Evolutionary conservation across 2,888 invertebrate species (phyloP), one percentile per base, ranked within the genome.

Genomic region (Sylvicola fuscatus): DNA sequence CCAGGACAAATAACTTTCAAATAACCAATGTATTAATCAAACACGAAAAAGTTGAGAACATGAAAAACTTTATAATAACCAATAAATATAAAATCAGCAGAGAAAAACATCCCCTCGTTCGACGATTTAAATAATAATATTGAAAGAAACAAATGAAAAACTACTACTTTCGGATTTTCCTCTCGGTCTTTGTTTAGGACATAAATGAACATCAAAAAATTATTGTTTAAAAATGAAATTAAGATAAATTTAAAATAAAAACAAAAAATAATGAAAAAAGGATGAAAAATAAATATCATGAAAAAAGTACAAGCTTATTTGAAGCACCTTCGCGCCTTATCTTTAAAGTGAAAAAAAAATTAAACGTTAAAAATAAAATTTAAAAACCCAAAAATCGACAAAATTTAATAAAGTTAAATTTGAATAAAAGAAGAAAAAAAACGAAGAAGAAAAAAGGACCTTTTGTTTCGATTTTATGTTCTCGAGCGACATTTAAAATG

Each of bases 241-340:
- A 28, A 16, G 12, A 41, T 43, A 44, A 31, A 34, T 35, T 27
- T 32, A 34, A 35, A 36, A 39, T 15, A 17, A 36, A 40, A 36
- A 40, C 37, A 45, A 41, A 43, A 42, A 44, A 45, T 17, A 38
- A 30, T 37, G 32, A 39, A 37, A 36, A 34, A 36, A 37, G 37
- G 30, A 37, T 41, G 37, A 44, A 58, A 62, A 60, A 46, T 55
- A 61, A 53, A 64, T 66, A 67, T 67, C 67, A 67, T 62, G 64
- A 66, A 61, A 68, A 61, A 68, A 70, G 70, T 70, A 70, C 70
- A 71, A 71, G 70, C 69, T 70, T 70, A 67, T 67, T 70, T 68
- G 65, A 64, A 70, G 70, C 70, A 70, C 70, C 70, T 70, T 69
- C 69, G 71, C 71, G 71, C 71, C 71, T 71, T 71, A 71, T 68